Evolutionary conservation across 2,113 vertebrate species (phyloP).

Genomic region (Beaufortia kweichowensis): DNA sequence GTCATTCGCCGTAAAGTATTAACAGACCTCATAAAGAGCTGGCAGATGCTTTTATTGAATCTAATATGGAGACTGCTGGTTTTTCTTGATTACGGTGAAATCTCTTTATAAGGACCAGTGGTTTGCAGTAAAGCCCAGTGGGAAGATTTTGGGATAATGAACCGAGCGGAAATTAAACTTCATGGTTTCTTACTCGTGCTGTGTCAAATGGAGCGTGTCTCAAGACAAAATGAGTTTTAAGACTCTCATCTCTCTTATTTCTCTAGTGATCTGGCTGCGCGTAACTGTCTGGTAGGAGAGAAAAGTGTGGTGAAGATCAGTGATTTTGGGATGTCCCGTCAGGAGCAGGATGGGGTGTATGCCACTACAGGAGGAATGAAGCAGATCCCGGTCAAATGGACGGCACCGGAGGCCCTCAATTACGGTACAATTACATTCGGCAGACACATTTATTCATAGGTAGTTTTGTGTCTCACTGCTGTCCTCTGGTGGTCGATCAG

Average conservation of each 20-base stretch:
- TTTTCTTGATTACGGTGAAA: slow-evolving; percentile 6
- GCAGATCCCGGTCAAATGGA: slow-evolving; percentile 97
- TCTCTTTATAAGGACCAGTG: neutral
- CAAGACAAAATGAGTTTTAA: neutral
- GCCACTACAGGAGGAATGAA: slow-evolving; percentile 84
- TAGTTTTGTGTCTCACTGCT: slow-evolving; percentile 55
- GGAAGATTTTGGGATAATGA: slow-evolving; percentile 7
- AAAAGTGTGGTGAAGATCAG: slow-evolving; percentile 91
- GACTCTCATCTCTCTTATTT: neutral
- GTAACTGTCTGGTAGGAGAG: slow-evolving; percentile 93
- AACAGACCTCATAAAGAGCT: slow-evolving; percentile 19
- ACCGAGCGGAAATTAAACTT: slow-evolving; percentile 1
- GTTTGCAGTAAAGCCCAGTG: neutral
- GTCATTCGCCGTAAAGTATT: slow-evolving; percentile 1
- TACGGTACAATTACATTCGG: slow-evolving; percentile 76
- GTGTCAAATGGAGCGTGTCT: neutral
- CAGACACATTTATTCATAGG: neutral
- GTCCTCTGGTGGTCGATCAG: slow-evolving; percentile 73
- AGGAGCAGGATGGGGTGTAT: slow-evolving; percentile 89
- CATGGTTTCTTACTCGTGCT: neutral
- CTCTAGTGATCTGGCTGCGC: slow-evolving; percentile 88
- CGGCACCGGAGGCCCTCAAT: slow-evolving; percentile 91
- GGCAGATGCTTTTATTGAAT: slow-evolving; percentile 15
- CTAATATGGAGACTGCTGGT: slow-evolving; percentile 8
- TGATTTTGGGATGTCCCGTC: slow-evolving; percentile 97